Evolutionary conservation across 2,888 invertebrate species (phyloP).

Genomic region (Limenitis camilla): DNA sequence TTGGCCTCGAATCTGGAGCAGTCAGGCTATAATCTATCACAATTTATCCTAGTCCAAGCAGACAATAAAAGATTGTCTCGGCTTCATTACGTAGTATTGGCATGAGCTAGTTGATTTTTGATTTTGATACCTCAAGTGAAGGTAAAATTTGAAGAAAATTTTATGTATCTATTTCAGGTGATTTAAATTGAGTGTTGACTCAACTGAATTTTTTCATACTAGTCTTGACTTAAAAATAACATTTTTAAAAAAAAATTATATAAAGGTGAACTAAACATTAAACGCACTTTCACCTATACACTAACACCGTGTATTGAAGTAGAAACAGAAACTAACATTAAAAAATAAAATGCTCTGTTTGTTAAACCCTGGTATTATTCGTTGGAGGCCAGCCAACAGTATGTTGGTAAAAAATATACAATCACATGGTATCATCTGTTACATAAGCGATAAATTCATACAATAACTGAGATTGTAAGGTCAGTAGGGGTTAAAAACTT

Average conservation of each 20-base stretch:
- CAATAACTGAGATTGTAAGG: slow-evolving; percentile 10
- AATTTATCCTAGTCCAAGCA: slow-evolving; percentile 62
- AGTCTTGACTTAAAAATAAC: no score
- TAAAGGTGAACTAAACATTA: no score
- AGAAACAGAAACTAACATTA: slow-evolving; percentile 1
- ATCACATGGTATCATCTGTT: slow-evolving; percentile 19
- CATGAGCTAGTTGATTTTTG: slow-evolving; percentile 22
- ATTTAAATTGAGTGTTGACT: no score
- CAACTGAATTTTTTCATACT: no score
- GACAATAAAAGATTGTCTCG: slow-evolving; percentile 63
- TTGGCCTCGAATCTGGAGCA: slow-evolving; percentile 50
- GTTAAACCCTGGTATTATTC: slow-evolving; percentile 23
- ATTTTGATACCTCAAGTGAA: background rate
- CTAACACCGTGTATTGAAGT: background rate
- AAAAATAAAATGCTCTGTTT: slow-evolving; percentile 16
- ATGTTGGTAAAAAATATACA: slow-evolving; percentile 21
- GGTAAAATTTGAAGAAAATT: no score
- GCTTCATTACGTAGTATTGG: slow-evolving; percentile 52
- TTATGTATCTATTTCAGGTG: no score
- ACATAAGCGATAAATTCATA: slow-evolving; percentile 19
- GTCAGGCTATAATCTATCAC: slow-evolving; percentile 58
- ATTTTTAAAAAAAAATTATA: no score
- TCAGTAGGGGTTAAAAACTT: slow-evolving; percentile 3
- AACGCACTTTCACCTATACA: no score
- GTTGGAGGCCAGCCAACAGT: slow-evolving; percentile 26